A percentile compares a stretch with the other conserved stretches of the same genome.
phyloP scores from a whole-genome alignment of 2,888 invertebrate species.

The Chymomyza procnemis region DNA sequence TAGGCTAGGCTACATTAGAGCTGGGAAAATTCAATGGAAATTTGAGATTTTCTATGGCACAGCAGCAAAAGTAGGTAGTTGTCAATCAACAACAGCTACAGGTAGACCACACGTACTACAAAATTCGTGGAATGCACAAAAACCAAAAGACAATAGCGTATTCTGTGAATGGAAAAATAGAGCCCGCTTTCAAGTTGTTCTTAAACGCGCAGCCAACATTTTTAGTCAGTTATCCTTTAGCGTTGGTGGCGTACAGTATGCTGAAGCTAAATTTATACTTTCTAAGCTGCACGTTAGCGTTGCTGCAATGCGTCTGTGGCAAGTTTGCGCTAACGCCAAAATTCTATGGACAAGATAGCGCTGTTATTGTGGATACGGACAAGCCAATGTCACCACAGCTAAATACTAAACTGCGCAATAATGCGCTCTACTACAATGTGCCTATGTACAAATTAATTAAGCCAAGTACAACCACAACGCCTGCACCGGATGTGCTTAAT shows the following conservation, averaged over 20 bases:
- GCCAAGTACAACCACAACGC: slow-evolving; percentile 27
- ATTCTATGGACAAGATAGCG: slow-evolving; percentile 59
- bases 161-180: slow-evolving; percentile 27
- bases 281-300: slow-evolving; percentile 23
- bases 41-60: slow-evolving; percentile 35
- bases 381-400: slow-evolving; percentile 17
- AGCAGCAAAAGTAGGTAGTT: slow-evolving; percentile 24
- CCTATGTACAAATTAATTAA: slow-evolving; percentile 58
- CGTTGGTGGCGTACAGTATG: slow-evolving; percentile 44
- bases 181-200: slow-evolving; percentile 13
- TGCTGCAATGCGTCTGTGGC: slow-evolving; percentile 42
- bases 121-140: slow-evolving; percentile 41
- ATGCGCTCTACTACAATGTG: slow-evolving; percentile 51
- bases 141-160: slow-evolving; percentile 8
- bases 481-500: slow-evolving; percentile 4
- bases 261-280: background rate
- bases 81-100: background rate
- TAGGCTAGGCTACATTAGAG: background rate
- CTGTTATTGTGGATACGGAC: slow-evolving; percentile 53
- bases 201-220: background rate
- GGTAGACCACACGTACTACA: background rate
- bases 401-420: slow-evolving; percentile 39
- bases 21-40: slow-evolving; percentile 51
- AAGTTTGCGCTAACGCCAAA: slow-evolving; percentile 36
- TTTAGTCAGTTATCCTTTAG: slow-evolving; percentile 50